Base-by-base conservation (phyloP, 1,140 invertebrate species). In the Aphelinus certus region DNA sequence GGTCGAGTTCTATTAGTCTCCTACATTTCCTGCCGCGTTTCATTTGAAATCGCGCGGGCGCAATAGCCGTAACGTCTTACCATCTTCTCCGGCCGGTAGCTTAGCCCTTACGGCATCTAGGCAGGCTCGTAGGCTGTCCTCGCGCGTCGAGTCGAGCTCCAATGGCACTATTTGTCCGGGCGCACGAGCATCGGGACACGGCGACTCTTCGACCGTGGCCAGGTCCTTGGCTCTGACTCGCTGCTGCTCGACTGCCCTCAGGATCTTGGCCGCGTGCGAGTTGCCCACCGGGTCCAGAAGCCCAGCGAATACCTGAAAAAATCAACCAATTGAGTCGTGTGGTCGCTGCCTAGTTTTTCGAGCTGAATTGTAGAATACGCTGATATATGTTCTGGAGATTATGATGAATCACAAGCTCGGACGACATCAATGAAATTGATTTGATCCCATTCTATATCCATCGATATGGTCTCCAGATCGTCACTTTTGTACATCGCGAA, bases 51-150 rank as follows among this genome's bases (percentile, higher is more conserved):
- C 26, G 26, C 26, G 26, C 26, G 26, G 26, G 26, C 3, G 7
- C 1, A n/a, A 6, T 56, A 56, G 55, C 55, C 9, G 7, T 3
- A 10, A 7, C n/a, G 58, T 53, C 83, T 89, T 86, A 92, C 93
- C 93, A 81, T 94, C 93, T 87, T 95, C 93, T 56, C 94, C 93
- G 43, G 94, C 94, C 68, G 94, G 94, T 75, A 95, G 86, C 88
- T 95, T 93, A 55, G 93, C 91, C 42, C 94, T 91, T 71, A 95
- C 92, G 6, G 92, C 90, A 71, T 93, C 91, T 10, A 94, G 92
- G 4, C 94, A 93, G 85, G 94, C 93, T 75, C 93, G 93, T 56
- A 95, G 84, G 77, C 93, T 89, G 82, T 95, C 94, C 85, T 95
- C 94, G 45, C 94, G 89, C 1, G 94, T 94, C 1, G 95, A 92